A percentile compares a stretch with the other conserved stretches of the same genome.
phyloP scores from a whole-genome alignment of 2,797 vertebrate species.

The Danio albolineatus region DNA sequence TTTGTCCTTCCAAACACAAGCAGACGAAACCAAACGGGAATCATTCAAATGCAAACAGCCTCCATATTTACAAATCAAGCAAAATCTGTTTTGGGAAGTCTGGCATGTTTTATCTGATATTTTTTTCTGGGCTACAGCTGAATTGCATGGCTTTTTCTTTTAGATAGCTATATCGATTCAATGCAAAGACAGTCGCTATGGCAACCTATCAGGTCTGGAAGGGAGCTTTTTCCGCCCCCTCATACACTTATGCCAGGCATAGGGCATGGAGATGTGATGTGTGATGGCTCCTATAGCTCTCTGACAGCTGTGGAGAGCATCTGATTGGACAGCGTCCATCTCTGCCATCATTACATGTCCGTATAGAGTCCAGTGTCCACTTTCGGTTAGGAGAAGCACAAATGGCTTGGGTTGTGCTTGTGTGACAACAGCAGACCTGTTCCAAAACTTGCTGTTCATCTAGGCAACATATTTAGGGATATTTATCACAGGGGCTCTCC shows the following conservation, averaged over 20 bases:
- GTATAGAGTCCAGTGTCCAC: neutral
- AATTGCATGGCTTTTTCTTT: conserved; percentile 62
- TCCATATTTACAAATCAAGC: conserved; percentile 42
- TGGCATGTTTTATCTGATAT: conserved; percentile 38
- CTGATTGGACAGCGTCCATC: conserved; percentile 49
- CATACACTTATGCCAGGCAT: conserved; percentile 51
- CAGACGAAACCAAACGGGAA: conserved; percentile 38
- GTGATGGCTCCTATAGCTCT: conserved; percentile 69
- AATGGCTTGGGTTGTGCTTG: conserved; percentile 17
- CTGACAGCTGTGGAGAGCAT: conserved; percentile 51
- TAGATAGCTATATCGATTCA: conserved; percentile 69
- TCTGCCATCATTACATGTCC: conserved; percentile 15
- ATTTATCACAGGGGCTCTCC: neutral
- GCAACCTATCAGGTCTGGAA: conserved; percentile 79
- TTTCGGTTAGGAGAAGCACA: conserved; percentile 10
- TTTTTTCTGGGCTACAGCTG: conserved; percentile 29
- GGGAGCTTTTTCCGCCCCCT: conserved; percentile 69
- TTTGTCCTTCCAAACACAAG: conserved; percentile 26
- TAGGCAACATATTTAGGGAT: conserved; percentile 9
- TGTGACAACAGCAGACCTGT: conserved; percentile 1
- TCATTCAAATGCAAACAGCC: conserved; percentile 39
- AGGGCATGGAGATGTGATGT: conserved; percentile 48
- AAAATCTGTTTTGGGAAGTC: conserved; percentile 18
- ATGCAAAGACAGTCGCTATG: conserved; percentile 82
- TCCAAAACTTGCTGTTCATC: neutral